These are phyloP conservation scores for Drosophila mulleri DNA, from an alignment of 2,888 invertebrate genomes.

Conservation along the genomic window DNA sequence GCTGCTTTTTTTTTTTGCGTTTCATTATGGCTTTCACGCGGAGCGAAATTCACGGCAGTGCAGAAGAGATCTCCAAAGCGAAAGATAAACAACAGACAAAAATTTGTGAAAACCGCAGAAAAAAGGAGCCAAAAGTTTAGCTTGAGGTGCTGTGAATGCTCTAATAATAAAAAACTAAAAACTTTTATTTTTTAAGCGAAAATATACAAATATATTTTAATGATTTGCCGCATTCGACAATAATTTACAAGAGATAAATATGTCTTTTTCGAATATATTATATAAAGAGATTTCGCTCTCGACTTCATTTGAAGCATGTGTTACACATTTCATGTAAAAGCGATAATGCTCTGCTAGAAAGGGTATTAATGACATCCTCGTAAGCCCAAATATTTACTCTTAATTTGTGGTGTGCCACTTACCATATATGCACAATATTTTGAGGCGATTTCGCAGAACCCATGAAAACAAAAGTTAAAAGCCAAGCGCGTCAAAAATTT, in stretches of 20 bases:
- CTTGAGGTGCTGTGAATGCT: conserved; percentile 3
- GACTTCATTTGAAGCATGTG: neutral
- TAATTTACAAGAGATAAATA: neutral
- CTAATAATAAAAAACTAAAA: neutral
- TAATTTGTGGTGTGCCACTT: conserved; percentile 31
- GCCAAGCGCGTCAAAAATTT: conserved; percentile 7
- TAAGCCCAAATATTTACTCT: conserved; percentile 9
- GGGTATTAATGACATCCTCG: neutral
- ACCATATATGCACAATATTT: conserved; percentile 16
- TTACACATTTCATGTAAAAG: neutral
- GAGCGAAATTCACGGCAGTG: conserved; percentile 29
- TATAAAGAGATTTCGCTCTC: no score
- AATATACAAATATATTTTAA: neutral
- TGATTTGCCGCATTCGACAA: no score
- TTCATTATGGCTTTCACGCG: conserved; percentile 51
- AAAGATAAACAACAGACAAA: conserved; percentile 16
- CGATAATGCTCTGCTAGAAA: neutral
- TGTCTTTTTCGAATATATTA: no score
- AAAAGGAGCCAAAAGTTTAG: neutral
- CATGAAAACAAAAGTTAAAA: conserved; percentile 37
- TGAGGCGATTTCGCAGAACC: conserved; percentile 22
- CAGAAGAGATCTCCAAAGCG: conserved; percentile 33
- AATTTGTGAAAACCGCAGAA: conserved; percentile 5
- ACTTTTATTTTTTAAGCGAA: neutral
- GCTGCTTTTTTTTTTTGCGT: neutral